phyloP scores from a whole-genome alignment of 2,888 invertebrate genomes.

The Zaprionus lineosus region DNA sequence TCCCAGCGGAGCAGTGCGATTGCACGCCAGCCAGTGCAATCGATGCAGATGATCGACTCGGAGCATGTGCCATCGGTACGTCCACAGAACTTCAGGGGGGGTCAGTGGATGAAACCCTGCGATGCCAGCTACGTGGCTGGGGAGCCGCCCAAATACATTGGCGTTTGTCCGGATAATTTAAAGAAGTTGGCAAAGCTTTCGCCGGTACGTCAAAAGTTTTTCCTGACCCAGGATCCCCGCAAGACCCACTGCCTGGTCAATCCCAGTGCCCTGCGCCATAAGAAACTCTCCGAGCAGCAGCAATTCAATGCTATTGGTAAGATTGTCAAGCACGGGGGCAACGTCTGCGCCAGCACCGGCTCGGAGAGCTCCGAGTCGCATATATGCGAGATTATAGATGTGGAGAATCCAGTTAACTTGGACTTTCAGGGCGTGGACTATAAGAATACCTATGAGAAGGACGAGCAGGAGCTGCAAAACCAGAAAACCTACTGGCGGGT shows the following conservation, averaged over 20 bases:
- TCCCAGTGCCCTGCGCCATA: constrained; percentile 68
- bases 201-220: constrained; percentile 70
- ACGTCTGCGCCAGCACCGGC: constrained; percentile 67
- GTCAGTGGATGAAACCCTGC: constrained; percentile 70
- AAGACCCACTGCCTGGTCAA: constrained; percentile 76
- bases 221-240: constrained; percentile 80
- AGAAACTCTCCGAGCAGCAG: constrained; percentile 49
- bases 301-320: constrained; percentile 65
- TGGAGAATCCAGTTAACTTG: constrained; percentile 79
- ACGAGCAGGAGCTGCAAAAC: constrained; percentile 80
- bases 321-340: constrained; percentile 78
- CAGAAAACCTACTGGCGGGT: constrained; percentile 75
- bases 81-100: constrained; percentile 44
- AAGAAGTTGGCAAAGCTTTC: constrained; percentile 63
- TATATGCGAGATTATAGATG: constrained; percentile 79
- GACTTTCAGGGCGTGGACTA: constrained; percentile 82
- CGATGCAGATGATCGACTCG: constrained; percentile 63
- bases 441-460: constrained; percentile 76
- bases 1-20: too few relatives aligned
- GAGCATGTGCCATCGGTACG: constrained; percentile 55
- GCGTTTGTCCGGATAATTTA: constrained; percentile 69
- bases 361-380: constrained; percentile 70
- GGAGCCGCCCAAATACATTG: constrained; percentile 63
- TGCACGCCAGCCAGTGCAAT: constrained; percentile 24
- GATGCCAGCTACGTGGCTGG: constrained; percentile 70